Base-by-base conservation (phyloP, 2,113 vertebrate species). In the Podarcis raffonei region DNA sequence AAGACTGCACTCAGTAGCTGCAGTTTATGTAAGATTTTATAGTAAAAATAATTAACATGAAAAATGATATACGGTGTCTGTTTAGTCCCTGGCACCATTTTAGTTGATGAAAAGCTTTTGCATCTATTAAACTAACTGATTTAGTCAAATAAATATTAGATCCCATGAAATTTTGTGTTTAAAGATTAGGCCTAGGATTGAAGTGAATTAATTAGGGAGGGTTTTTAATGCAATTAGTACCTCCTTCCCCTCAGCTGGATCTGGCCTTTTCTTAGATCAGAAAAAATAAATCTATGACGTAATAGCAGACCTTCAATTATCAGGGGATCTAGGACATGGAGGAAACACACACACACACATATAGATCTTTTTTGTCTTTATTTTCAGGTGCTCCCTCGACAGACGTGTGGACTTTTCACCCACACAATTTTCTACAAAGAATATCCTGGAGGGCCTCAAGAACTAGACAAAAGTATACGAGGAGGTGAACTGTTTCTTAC, bases 361-460 rank as follows among this genome's bases (percentile, higher is more conserved):
- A 42, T 20, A 27, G 30, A 48, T 90, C 72, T 88, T 87, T 69
- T 87, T 35, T 8, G 6, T 1, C 7, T 94, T 86, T 90, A 78
- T 90, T 88, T 22, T 66, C 93, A 99, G 99, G 99, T 99, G 88
- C 98, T 99, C 90, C 99, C 99, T 92, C 98, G 99, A 68, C 99
- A 99, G 97, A 99, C 99, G 30, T 99, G 99, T 91, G 99, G 99
- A 87, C 96, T 99, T 93, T 99, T 99, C 95, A 99, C 99, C 66
- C 99, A 99, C 93, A 99, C 99, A 82, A 99, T 99, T 97, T 99
- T 99, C 98, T 99, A 99, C 96, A 98, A 98, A 95, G 99, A 99
- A 84, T 99, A 99, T 86, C 99, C 99, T 20, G 99, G 99, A 7
- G 98, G 99, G 39, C 98, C 99, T 74, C 98, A 98, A 90, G 99